Conservation (phyloP, 2,113 vertebrate genomes). For the Manacus vitellinus region DNA sequence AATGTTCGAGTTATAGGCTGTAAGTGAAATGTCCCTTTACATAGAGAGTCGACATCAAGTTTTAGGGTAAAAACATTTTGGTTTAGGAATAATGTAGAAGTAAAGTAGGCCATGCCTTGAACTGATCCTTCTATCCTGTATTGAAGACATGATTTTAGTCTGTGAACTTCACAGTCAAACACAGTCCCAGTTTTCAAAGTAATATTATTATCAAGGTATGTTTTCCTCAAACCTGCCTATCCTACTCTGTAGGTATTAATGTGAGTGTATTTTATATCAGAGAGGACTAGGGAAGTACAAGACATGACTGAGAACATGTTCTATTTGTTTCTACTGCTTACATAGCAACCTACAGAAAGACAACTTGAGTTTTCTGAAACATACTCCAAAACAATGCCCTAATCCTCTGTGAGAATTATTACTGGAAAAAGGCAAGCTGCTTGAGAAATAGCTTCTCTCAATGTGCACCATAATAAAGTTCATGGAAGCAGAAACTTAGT, state of each 20-base stretch:
- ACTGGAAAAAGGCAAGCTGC: background rate
- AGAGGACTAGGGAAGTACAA: background rate
- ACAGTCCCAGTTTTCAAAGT: background rate
- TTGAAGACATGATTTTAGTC: background rate
- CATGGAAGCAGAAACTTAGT: background rate
- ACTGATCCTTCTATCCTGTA: background rate
- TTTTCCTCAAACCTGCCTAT: background rate
- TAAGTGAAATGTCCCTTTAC: background rate
- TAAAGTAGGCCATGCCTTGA: background rate
- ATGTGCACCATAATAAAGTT: background rate
- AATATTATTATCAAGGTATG: background rate
- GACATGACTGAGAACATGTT: background rate
- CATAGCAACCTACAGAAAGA: background rate
- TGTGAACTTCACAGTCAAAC: background rate
- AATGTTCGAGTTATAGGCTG: too few species aligned
- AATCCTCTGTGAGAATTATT: background rate
- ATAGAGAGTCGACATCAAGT: background rate
- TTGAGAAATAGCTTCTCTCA: background rate
- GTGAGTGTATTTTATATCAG: background rate
- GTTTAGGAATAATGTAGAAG: background rate
- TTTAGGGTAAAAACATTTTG: rapidly evolving
- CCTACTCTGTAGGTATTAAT: background rate
- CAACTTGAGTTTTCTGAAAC: background rate
- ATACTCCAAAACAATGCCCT: background rate
- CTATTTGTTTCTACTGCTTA: background rate